Evolutionary conservation across 2,113 vertebrate genomes (phyloP), one percentile per base, ranked within the genome.

Genomic region (Helogale parvula): DNA sequence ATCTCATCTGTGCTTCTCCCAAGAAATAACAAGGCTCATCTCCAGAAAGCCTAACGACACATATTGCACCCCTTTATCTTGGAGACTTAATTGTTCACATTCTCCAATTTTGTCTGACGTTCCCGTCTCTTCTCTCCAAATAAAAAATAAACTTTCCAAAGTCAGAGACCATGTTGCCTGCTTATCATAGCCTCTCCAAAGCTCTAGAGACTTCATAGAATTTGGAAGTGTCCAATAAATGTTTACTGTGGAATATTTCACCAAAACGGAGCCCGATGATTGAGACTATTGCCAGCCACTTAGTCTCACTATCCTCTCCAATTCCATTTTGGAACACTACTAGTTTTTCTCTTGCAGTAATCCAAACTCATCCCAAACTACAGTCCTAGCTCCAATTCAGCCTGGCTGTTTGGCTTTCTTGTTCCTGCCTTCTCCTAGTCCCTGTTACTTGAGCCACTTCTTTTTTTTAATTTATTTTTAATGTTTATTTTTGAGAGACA

Each of bases 241-340:
- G n/a, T 29, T 93, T 88, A 68, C 29, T 72, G 68, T 57, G 83
- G 38, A 71, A 23, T 81, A 84, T 86, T 88, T 77, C 41, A 83
- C 74, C 83, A 74, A 87, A 82, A 87, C 19, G 29, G 2, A 68
- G 47, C 38, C 33, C 65, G 54, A 38, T 41, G 83, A 71, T 90
- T 97, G 85, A 83, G 38, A 88, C 50, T 66, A 16, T 77, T 85
- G 60, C 33, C 68, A 81, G 47, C 69, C 80, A 69, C 57, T 94
- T 66, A 72, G 15, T 54, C 47, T 80, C 68, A 38, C 60, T 47
- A 12, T 65, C 47, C 19, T 91, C 81, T 72, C 74, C 38, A 45
- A 2, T 60, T 93, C 54, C 29, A 38, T 83, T 84, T 63, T 76
- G 47, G n/a, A 96, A 80, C 15, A 47, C 65, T 23, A 27, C n/a